phyloP scores from a whole-genome alignment of 1,140 invertebrate genomes.

The Atta texana region DNA sequence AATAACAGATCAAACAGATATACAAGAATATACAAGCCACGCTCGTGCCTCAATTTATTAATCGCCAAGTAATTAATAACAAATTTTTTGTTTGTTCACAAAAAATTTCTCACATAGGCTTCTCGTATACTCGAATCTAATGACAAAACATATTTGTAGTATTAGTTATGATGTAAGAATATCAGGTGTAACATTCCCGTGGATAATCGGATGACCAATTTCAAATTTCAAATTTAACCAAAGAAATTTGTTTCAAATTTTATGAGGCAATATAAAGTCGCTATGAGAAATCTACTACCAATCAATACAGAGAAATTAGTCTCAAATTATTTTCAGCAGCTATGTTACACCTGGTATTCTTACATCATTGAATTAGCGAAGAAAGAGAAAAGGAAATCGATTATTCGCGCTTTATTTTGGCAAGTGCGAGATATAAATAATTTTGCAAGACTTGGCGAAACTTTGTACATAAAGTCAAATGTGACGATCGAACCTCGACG shows the following conservation, averaged over 20 bases:
- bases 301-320: no score
- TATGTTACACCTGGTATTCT: no score
- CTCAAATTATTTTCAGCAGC: no score
- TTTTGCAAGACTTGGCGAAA: constrained; percentile 3
- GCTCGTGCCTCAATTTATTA: constrained; percentile 76
- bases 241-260: no score
- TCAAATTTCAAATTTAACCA: no score
- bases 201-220: no score
- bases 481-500: background rate
- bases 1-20: constrained; percentile 42
- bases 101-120: constrained; percentile 11
- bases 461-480: constrained; percentile 46
- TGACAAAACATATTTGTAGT: constrained; percentile 3
- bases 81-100: constrained; percentile 38
- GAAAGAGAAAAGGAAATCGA: background rate
- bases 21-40: constrained; percentile 56
- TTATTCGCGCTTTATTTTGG: constrained; percentile 35
- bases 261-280: no score
- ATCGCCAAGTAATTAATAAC: constrained; percentile 27
- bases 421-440: background rate
- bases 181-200: no score
- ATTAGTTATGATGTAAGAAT: background rate
- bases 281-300: no score
- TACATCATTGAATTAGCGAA: background rate
- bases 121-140: constrained; percentile 22